A percentile compares a stretch with the other conserved stretches of the same genome.
Conservation (phyloP, 2,888 invertebrate genomes). For the Callinectes sapidus region DNA sequence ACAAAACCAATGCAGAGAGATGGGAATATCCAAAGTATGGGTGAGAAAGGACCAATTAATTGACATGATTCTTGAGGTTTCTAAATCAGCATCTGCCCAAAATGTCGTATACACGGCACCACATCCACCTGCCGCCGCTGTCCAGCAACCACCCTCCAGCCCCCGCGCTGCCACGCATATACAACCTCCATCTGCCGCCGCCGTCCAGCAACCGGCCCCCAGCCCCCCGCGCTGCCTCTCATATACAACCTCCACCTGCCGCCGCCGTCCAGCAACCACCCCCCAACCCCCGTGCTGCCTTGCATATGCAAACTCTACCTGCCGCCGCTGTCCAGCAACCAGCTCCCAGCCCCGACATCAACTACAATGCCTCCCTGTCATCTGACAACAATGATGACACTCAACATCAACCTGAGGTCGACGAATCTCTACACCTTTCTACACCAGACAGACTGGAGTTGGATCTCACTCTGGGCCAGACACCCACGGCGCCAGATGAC, state of each 20-base stretch:
- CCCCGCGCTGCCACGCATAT: neutral
- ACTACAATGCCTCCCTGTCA: neutral
- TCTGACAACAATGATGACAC: neutral
- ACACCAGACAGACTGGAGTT: neutral
- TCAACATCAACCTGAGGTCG: neutral
- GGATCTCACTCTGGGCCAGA: too few relatives aligned
- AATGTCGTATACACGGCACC: neutral
- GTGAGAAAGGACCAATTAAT: too few relatives aligned
- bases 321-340: too few relatives aligned
- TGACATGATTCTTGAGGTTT: too few relatives aligned
- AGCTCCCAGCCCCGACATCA: neutral
- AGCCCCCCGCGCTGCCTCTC: neutral
- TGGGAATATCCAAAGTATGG: too few relatives aligned
- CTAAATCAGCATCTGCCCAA: too few relatives aligned
- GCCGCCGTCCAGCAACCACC: neutral
- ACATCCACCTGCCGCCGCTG: too few relatives aligned
- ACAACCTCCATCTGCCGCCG: too few relatives aligned
- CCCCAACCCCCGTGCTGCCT: neutral
- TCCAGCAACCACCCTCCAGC: too few relatives aligned
- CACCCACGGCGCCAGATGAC: too few relatives aligned
- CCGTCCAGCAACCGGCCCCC: too few relatives aligned
- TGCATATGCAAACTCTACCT: neutral
- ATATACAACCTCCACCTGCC: neutral
- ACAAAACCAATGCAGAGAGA: too few relatives aligned
- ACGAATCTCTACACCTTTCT: neutral